Evolutionary conservation across 2,113 vertebrate genomes (phyloP), one percentile per base, ranked within the genome.

Genomic region (Rhea americana): DNA sequence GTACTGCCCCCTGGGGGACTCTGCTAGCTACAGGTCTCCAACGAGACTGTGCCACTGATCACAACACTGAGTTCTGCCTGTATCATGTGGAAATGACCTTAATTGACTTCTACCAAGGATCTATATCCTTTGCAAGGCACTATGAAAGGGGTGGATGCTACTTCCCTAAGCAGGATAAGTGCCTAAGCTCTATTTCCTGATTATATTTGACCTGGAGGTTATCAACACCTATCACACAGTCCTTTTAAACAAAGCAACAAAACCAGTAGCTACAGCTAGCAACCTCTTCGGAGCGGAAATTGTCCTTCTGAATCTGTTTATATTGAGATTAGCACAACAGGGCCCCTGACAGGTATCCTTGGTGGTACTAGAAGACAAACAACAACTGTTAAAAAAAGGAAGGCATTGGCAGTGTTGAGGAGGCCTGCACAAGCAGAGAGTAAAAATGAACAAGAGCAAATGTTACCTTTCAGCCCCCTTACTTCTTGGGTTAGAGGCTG

Each of bases 401-500:
- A 81, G 17, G 20, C 11, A 62, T 63, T 70, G 65, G 73, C 50
- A 41, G 68, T 22, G 43, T 50, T 75, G 67, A 90, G 41, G 53
- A 90, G 47, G 71, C 53, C 78, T 82, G 53, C 41, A 88, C 50
- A 85, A 85, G 86, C 16, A 74, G 19, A 74, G 35, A 83, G 71
- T 45, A 58, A 72, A 91, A 92, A 88, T 8, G 51, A 95, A 82
- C 50, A 85, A 84, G 35, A 85, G 55, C 79, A 90, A 94, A 43
- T 37, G 43, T 67, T 84, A 83, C 59, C 61, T 93, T 94, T 79
- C 75, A 86, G 47, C n/a, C 80, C 91, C 48, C 53, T 81, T 84
- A 82, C 65, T 84, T 86, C 88, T 79, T 85, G 78, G 78, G 58
- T 77, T 94, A 82, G 50, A 35, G 55, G 47, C 76, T 93, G 70